A percentile compares a stretch with the other conserved stretches of the same genome.
These are phyloP conservation scores for Ochropacha duplaris DNA, from an alignment of 2,888 invertebrate species.

Conservation along the genomic window DNA sequence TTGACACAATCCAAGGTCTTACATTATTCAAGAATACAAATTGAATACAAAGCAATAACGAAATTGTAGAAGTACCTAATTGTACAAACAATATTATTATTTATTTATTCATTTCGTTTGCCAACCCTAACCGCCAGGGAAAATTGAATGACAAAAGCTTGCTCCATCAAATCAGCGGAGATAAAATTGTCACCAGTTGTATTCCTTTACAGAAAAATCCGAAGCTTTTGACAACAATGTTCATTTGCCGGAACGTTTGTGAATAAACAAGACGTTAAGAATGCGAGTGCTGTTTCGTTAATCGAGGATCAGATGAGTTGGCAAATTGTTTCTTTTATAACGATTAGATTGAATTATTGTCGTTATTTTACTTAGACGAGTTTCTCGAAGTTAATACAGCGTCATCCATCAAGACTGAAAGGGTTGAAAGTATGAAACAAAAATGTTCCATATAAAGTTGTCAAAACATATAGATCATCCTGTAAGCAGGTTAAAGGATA, in stretches of 20 bases:
- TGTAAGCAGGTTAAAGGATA: no score
- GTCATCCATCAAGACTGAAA: no score
- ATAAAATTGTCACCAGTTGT: conserved; percentile 28
- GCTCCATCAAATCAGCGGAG: conserved; percentile 36
- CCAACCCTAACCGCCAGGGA: conserved; percentile 10
- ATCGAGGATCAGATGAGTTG: neutral
- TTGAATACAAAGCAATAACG: no score
- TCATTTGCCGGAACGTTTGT: conserved; percentile 12
- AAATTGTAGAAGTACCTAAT: no score
- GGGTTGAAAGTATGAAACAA: no score
- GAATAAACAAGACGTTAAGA: conserved; percentile 9
- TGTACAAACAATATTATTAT: conserved; percentile 8
- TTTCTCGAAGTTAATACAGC: neutral
- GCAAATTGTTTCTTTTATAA: neutral
- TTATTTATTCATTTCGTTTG: conserved; percentile 11
- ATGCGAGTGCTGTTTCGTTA: neutral
- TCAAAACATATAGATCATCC: no score
- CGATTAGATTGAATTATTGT: neutral
- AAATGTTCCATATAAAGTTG: neutral
- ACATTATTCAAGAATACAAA: no score
- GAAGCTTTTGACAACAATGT: neutral
- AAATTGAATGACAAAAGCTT: conserved; percentile 45
- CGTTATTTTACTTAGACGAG: neutral
- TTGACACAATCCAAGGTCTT: no score
- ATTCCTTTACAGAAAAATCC: conserved; percentile 13